Conservation (phyloP, 2,113 vertebrate genomes). For the Brachyhypopomus gauderio region DNA sequence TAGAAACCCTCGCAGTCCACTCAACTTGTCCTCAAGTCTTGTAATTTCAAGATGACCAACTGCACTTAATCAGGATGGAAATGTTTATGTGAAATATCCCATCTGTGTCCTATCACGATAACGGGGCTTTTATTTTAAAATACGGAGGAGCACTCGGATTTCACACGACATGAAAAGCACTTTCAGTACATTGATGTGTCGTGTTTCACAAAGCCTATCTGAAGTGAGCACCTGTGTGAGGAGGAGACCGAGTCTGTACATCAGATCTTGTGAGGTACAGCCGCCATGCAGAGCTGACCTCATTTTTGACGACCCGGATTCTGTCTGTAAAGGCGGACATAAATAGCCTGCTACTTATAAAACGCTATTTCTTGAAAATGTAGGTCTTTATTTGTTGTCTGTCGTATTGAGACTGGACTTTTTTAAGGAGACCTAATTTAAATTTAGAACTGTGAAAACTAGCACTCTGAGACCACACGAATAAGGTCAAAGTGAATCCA, state of each 20-base stretch:
- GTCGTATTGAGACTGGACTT: neutral
- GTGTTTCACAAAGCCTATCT: no score
- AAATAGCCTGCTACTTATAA: conserved; percentile 24
- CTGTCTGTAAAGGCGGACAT: neutral
- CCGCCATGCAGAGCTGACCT: neutral
- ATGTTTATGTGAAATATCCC: neutral
- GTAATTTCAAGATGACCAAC: conserved; percentile 4
- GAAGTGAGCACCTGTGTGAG: neutral
- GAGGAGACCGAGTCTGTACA: neutral
- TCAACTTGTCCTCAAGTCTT: neutral
- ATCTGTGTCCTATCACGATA: neutral
- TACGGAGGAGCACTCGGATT: no score
- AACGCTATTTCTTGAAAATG: neutral
- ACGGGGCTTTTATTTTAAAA: no score
- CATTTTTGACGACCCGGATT: conserved; percentile 39
- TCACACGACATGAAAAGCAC: no score
- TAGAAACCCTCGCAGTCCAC: neutral
- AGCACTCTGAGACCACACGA: no score
- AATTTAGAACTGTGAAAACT: no score
- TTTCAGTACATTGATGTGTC: no score
- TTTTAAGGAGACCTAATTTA: neutral
- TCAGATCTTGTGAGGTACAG: neutral
- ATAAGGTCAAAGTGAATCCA: no score
- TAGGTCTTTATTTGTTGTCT: neutral
- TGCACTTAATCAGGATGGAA: neutral